phyloP scores from a whole-genome alignment of 2,113 vertebrate species.

The Psophia crepitans region DNA sequence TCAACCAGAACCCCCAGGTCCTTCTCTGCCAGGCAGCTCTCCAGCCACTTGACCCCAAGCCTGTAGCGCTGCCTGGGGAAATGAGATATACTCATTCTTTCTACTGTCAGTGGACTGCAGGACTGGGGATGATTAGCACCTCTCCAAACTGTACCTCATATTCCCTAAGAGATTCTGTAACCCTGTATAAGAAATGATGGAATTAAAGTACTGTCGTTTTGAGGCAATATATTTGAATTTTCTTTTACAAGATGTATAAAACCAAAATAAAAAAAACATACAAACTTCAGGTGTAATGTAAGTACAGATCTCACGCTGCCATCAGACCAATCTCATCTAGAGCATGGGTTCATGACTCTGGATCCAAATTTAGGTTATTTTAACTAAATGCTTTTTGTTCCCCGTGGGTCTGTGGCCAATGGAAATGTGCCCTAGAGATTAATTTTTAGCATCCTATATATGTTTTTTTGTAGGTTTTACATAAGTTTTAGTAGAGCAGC shows the following conservation, averaged over 20 bases:
- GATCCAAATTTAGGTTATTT: background rate
- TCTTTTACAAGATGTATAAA: background rate
- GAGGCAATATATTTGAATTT: background rate
- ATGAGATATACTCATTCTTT: background rate
- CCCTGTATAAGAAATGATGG: background rate
- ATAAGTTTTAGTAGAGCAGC: background rate
- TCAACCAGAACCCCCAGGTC: too few species aligned
- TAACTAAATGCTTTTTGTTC: background rate
- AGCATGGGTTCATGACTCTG: background rate
- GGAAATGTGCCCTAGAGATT: background rate
- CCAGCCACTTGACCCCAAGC: too few species aligned
- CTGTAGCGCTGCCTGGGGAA: too few species aligned
- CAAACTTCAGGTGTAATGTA: background rate
- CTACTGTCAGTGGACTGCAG: background rate
- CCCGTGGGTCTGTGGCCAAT: background rate
- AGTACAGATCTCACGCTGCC: background rate
- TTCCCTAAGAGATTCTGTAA: background rate
- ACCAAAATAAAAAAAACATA: background rate
- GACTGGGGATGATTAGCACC: background rate
- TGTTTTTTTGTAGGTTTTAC: too few species aligned
- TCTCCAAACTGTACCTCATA: background rate
- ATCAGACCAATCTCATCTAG: background rate
- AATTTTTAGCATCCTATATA: background rate
- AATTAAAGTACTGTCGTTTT: background rate
- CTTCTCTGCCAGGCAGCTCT: too few species aligned